phyloP scores from a whole-genome alignment of 2,888 invertebrate species.

The Chelonus formosanus region DNA sequence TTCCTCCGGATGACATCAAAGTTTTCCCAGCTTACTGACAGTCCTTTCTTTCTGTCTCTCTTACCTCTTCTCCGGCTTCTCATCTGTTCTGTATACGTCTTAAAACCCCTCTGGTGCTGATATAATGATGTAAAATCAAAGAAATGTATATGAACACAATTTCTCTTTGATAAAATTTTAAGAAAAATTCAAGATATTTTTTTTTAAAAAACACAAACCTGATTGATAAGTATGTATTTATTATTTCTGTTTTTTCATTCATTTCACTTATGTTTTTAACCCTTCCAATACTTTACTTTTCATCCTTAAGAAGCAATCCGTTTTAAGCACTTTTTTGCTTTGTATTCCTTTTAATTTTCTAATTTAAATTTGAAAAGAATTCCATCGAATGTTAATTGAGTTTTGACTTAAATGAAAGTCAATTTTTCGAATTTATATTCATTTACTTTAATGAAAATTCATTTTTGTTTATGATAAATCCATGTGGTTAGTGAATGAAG shows the following conservation, averaged over 20 bases:
- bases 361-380: too few relatives aligned
- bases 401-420: too few relatives aligned
- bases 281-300: too few relatives aligned
- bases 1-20: conserved; percentile 54
- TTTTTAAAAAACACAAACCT: background rate
- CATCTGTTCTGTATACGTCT: conserved; percentile 19
- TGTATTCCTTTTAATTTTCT: too few relatives aligned
- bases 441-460: too few relatives aligned
- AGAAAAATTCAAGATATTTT: background rate
- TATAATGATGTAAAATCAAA: conserved; percentile 30
- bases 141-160: conserved; percentile 21
- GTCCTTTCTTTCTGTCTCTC: conserved; percentile 49
- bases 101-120: conserved; percentile 18
- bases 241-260: background rate
- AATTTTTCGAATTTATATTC: too few relatives aligned
- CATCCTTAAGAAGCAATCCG: too few relatives aligned
- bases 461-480: too few relatives aligned
- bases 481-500: too few relatives aligned
- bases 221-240: background rate
- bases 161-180: background rate
- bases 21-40: conserved; percentile 42
- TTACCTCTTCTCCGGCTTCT: conserved; percentile 18
- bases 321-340: too few relatives aligned
- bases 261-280: background rate
- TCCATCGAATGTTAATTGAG: too few relatives aligned